phyloP scores from a whole-genome alignment of 2,797 vertebrate genomes.

The Lycodopsis pacificus region DNA sequence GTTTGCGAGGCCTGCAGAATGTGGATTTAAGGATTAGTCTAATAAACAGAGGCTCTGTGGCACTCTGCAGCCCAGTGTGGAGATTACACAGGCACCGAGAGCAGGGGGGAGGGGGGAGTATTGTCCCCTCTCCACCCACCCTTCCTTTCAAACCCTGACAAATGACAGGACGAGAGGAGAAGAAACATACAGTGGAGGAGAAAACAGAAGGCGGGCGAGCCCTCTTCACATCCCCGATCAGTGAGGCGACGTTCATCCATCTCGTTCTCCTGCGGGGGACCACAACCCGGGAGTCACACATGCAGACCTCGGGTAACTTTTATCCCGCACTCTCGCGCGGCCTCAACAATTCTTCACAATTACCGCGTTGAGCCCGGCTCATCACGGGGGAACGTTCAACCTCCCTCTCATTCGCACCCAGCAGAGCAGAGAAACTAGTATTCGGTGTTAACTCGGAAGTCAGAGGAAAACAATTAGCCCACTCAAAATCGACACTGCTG shows the following conservation, averaged over 20 bases:
- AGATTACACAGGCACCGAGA: constrained; percentile 77
- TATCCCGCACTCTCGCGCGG: constrained; percentile 43
- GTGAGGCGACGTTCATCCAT: constrained; percentile 57
- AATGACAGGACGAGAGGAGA: constrained; percentile 64
- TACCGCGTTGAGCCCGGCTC: constrained; percentile 33
- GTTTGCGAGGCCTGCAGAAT: constrained; percentile 82
- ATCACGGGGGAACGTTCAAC: constrained; percentile 32
- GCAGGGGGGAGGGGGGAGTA: constrained; percentile 48
- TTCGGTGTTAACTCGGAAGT: constrained; percentile 20
- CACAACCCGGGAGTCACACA: constrained; percentile 47
- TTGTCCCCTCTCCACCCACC: constrained; percentile 20
- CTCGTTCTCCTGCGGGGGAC: constrained; percentile 48
- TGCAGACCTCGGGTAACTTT: constrained; percentile 47
- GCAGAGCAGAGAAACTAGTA: constrained; percentile 39
- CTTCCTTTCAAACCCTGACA: constrained; percentile 62
- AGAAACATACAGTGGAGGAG: constrained; percentile 32
- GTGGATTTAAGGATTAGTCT: constrained; percentile 88
- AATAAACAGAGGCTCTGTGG: constrained; percentile 85
- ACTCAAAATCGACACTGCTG: constrained; percentile 12
- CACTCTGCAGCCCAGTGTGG: constrained; percentile 79
- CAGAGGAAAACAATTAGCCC: constrained; percentile 23
- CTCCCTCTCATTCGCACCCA: constrained; percentile 40
- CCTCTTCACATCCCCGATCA: constrained; percentile 61
- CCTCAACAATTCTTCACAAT: constrained; percentile 52
- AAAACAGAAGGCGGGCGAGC: constrained; percentile 68